These are phyloP conservation scores for Samia ricini DNA, from an alignment of 1,140 invertebrate species.

Conservation along the genomic window DNA sequence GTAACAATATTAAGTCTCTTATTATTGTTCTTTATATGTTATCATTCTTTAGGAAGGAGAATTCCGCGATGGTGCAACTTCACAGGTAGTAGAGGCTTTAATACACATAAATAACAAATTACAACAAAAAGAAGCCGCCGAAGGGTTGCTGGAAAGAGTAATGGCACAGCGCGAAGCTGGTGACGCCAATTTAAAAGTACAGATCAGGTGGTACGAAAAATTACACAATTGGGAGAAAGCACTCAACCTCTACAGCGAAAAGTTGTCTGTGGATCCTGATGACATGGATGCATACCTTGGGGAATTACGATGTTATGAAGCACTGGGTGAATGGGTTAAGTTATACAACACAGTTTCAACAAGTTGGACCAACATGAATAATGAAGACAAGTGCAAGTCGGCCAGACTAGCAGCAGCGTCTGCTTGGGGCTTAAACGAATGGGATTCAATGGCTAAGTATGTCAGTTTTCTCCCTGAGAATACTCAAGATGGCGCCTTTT, in stretches of 20 bases:
- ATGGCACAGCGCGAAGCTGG: conserved; percentile 87
- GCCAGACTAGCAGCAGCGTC: conserved; percentile 95
- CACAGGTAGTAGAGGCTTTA: conserved; percentile 93
- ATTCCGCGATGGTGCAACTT: conserved; percentile 84
- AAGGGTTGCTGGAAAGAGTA: conserved; percentile 93
- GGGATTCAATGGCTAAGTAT: conserved; percentile 95
- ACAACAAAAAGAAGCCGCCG: conserved; percentile 98
- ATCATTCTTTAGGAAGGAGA: conserved; percentile 87
- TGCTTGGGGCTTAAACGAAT: conserved; percentile 95
- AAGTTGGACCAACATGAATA: conserved; percentile 84
- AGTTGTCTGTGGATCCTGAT: conserved; percentile 79
- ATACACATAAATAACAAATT: conserved; percentile 99
- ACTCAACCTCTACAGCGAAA: conserved; percentile 89
- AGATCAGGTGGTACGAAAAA: conserved; percentile 99
- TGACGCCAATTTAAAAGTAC: conserved; percentile 84
- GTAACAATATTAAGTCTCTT: too few relatives aligned
- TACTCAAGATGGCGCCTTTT: conserved; percentile 96
- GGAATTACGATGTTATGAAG: conserved; percentile 97
- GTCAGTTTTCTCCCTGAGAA: conserved; percentile 91
- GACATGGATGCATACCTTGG: conserved; percentile 93
- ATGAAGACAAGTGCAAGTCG: conserved; percentile 89
- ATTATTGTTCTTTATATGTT: not conserved
- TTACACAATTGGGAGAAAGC: conserved; percentile 99
- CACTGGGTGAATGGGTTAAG: conserved; percentile 96
- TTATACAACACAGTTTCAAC: conserved; percentile 86